Percentiles rank a stretch among this genome's conserved stretches.
Evolutionary conservation across 2,797 vertebrate species (phyloP).

Genomic region (Hapalemur alaotrensis): DNA sequence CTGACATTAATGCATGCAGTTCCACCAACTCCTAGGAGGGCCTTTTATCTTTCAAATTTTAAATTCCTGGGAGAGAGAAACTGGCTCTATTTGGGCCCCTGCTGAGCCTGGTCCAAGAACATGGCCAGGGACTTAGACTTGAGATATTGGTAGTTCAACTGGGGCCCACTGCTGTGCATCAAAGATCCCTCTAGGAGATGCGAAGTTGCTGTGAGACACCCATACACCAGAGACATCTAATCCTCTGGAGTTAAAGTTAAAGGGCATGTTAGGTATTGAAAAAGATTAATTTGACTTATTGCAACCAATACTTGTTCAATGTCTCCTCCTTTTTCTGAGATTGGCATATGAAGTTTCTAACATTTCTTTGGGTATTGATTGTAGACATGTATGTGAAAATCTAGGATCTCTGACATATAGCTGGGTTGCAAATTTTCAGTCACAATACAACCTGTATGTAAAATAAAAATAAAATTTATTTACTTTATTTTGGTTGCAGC

Average conservation of each 20-base stretch:
- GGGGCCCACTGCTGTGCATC: background rate
- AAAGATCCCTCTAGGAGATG: background rate
- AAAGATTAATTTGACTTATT: slow-evolving; percentile 26
- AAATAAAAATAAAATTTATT: slow-evolving; percentile 41
- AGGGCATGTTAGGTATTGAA: background rate
- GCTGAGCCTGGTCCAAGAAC: background rate
- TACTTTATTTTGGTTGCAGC: slow-evolving; percentile 37
- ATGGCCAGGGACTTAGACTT: background rate
- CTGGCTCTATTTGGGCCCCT: background rate
- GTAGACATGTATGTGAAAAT: background rate
- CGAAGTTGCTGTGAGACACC: background rate
- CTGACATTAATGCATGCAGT: background rate
- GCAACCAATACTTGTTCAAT: background rate
- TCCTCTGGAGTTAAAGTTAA: slow-evolving; percentile 10
- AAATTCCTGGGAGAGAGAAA: background rate
- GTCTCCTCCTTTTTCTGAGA: background rate
- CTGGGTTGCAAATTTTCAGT: background rate
- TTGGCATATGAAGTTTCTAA: background rate
- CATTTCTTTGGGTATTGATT: background rate
- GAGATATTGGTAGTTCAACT: background rate
- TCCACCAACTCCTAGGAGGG: background rate
- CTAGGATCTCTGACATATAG: background rate
- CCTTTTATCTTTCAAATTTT: background rate
- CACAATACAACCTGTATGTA: background rate
- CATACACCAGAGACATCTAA: background rate